Conservation (phyloP, 2,888 invertebrate species). For the Entomobrya proxima region DNA sequence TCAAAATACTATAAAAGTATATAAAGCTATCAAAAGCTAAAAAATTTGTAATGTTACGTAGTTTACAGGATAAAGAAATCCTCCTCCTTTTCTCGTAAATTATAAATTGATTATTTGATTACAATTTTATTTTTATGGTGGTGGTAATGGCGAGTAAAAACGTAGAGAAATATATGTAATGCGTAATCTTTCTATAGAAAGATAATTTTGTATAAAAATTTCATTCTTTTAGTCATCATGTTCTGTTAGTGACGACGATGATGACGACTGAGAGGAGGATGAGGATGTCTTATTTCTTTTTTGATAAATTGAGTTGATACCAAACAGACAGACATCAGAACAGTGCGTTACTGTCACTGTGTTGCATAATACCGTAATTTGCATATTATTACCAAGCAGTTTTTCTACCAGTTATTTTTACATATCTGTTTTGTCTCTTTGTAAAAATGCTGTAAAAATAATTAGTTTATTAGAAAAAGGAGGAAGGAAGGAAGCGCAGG, state of each 20-base stretch:
- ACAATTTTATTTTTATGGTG: background rate
- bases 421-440: too few relatives aligned
- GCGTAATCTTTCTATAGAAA: background rate
- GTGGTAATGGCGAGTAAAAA: background rate
- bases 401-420: background rate
- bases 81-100: conserved; percentile 4
- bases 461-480: background rate
- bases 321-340: too few relatives aligned
- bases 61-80: background rate
- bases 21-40: background rate
- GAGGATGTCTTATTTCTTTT: conserved; percentile 22
- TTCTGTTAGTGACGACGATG: background rate
- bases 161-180: background rate
- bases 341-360: too few relatives aligned
- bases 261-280: background rate
- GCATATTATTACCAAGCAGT: background rate
- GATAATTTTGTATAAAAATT: conserved; percentile 4
- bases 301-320: conserved; percentile 15
- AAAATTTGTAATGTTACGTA: background rate
- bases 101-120: conserved; percentile 24
- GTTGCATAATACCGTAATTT: too few relatives aligned
- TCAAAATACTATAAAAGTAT: conserved; percentile 57
- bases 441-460: too few relatives aligned
- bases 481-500: background rate
- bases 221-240: background rate